Conservation (phyloP, 2,113 vertebrate genomes). For the Entelurus aequoreus region DNA sequence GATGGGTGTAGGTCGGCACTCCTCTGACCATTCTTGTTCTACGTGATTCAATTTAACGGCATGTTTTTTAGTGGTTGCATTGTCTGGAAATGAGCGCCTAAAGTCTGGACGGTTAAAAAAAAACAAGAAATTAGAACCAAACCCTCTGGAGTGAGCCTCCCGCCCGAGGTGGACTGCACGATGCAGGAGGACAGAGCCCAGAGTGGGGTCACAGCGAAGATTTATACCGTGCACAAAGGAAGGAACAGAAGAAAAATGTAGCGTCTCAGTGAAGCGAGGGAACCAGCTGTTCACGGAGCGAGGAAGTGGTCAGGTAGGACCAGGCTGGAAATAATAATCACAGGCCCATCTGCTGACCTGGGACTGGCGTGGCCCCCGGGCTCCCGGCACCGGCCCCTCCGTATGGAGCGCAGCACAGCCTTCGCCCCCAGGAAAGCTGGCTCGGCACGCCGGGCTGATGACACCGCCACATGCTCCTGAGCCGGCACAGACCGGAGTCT, state of each 20-base stretch:
- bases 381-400: conserved; percentile 80
- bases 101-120: conserved; percentile 30
- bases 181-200: conserved; percentile 91
- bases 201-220: conserved; percentile 90
- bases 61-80: conserved; percentile 20
- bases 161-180: conserved; percentile 76
- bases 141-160: conserved; percentile 72
- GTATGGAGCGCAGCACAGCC: conserved; percentile 79
- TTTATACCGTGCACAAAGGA: conserved; percentile 90
- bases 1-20: not conserved
- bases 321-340: conserved; percentile 90
- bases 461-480: conserved; percentile 76
- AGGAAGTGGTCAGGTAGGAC: conserved; percentile 91
- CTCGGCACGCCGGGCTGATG: conserved; percentile 69
- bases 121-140: conserved; percentile 28
- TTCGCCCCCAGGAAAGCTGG: conserved; percentile 74
- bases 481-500: conserved; percentile 6
- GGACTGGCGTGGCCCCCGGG: conserved; percentile 83
- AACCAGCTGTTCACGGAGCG: conserved; percentile 95
- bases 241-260: conserved; percentile 92
- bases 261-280: conserved; percentile 86
- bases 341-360: conserved; percentile 95
- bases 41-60: not conserved
- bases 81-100: conserved; percentile 56
- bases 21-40: not conserved